Base-by-base conservation (phyloP, 2,113 vertebrate genomes). In the Haemorhous mexicanus region DNA sequence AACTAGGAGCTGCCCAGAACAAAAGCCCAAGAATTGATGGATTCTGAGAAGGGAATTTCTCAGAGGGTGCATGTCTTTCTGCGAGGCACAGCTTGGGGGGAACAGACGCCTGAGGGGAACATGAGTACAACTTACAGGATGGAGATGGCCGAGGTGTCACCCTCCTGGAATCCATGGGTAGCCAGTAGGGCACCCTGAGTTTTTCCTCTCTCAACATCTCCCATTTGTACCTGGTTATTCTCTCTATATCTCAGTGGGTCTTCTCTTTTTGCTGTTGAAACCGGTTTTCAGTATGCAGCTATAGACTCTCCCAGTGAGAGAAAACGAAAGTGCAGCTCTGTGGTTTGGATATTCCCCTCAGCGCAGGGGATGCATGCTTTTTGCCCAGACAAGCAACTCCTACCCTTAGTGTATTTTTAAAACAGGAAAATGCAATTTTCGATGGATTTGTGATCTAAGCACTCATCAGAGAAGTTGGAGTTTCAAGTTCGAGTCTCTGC, bases 271-370 rank as follows among this genome's bases (percentile, higher is more conserved):
- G 59, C 77, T 70, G 12, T 3, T 35, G 44, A 86, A 76, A 75
- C 35, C 49, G 58, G 8, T 81, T 80, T 89, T 77, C 63, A 7
- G 59, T 8, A 7, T 18, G 9, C 18, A 50, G 46, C 27, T 33
- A 35, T 0, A 67, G 52, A 82, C 41, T 50, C 47, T 76, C 39
- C 59, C 17, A 33, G 26, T 1, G 27, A 86, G 50, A 90, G 80
- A 93, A 97, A 96, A 92, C 0, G 43, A 94, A 96, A 96, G 90
- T 81, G 44, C 22, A 17, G 33, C 39, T 33, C 73, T 93, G 89
- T 94, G 93, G 93, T 96, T 84, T 84, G 91, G 87, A 84, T 86
- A 87, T 94, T 97, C 93, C 86, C 91, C 93, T 90, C 69, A 26
- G 80, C 77, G 78, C 43, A 81, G 80, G 83, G 49, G 90, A 67